Conservation (phyloP, 2,113 vertebrate genomes). For the Micronisus gabar region DNA sequence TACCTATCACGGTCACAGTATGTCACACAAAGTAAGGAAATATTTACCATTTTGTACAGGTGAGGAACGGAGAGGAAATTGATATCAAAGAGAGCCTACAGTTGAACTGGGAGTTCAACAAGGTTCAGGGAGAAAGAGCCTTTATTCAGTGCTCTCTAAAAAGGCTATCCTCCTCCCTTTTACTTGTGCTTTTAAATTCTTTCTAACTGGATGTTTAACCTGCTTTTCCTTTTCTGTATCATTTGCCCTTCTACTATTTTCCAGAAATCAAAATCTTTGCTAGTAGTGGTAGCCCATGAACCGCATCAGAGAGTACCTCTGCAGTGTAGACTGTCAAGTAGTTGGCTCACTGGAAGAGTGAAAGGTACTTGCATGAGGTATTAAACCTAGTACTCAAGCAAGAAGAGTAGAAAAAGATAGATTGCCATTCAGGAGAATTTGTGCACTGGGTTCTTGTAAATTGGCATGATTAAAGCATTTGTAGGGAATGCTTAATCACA, state of each 20-base stretch:
- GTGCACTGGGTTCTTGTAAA: neutral
- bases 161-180: neutral
- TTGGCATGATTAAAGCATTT: neutral
- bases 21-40: neutral
- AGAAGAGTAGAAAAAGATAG: neutral
- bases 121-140: neutral
- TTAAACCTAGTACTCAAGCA: neutral
- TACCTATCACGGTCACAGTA: neutral
- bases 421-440: neutral
- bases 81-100: neutral
- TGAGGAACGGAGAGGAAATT: neutral
- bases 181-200: neutral
- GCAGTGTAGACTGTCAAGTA: neutral
- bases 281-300: neutral
- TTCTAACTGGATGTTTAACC: neutral
- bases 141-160: neutral
- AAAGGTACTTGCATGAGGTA: neutral
- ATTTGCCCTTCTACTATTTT: neutral
- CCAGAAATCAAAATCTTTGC: neutral
- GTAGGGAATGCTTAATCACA: slow-evolving; percentile 23
- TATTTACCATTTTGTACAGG: neutral
- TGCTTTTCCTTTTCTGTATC: neutral
- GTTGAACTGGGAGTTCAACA: neutral
- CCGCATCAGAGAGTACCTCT: neutral
- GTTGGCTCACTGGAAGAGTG: neutral